phyloP scores from a whole-genome alignment of 2,113 vertebrate species.

The Taurulus bubalis region DNA sequence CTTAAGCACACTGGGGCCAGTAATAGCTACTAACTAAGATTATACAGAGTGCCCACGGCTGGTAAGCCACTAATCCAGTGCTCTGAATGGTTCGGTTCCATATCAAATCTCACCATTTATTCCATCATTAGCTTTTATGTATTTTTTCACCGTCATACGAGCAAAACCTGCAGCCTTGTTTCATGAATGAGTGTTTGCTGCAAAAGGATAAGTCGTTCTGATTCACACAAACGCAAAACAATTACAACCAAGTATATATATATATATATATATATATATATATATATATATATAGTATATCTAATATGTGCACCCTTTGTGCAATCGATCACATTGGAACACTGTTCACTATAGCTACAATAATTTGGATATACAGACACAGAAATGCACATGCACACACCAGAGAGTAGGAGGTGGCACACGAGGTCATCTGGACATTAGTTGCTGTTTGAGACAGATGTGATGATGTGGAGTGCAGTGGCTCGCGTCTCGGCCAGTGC shows the following conservation, averaged over 20 bases:
- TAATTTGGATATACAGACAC: neutral
- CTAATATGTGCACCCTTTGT: neutral
- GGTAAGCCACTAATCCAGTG: conserved; percentile 76
- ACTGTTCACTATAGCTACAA: neutral
- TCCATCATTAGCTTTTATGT: conserved; percentile 31
- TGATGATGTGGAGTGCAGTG: conserved; percentile 36
- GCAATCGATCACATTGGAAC: neutral
- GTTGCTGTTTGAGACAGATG: conserved; percentile 46
- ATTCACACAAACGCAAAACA: neutral
- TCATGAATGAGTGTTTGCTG: neutral
- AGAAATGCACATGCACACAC: neutral
- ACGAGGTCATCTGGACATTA: conserved; percentile 56
- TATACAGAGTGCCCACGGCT: conserved; percentile 72
- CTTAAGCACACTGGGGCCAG: conserved; percentile 76
- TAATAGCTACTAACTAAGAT: conserved; percentile 79
- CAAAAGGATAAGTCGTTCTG: neutral
- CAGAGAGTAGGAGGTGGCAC: conserved; percentile 45
- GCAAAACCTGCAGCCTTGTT: neutral
- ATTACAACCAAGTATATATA: neutral
- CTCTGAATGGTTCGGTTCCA: conserved; percentile 60
- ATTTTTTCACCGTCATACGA: neutral
- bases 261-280: no score
- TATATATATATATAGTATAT: no score
- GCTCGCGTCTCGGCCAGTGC: neutral
- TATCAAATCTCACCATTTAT: conserved; percentile 69